phyloP scores from a whole-genome alignment of 1,140 invertebrate species.

The Lepidurus packardi region DNA sequence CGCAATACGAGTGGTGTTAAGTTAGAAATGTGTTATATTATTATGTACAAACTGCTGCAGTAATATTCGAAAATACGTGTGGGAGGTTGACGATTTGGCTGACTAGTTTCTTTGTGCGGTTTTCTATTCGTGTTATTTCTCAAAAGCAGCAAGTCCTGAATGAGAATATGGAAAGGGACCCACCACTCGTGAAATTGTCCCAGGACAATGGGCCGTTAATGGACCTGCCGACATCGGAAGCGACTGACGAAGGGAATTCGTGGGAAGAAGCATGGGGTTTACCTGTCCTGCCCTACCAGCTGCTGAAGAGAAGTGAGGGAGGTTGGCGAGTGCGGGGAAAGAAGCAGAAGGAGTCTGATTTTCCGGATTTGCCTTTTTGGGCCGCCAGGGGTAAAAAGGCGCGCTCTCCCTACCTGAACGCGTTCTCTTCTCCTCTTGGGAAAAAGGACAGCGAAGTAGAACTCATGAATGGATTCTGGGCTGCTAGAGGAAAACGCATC shows the following conservation, averaged over 20 bases:
- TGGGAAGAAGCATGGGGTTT: background rate
- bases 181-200: background rate
- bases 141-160: background rate
- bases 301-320: background rate
- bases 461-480: background rate
- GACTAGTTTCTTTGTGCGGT: background rate
- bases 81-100: too few species aligned
- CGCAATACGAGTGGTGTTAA: background rate
- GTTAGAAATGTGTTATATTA: background rate
- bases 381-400: constrained; percentile 42
- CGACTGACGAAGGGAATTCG: background rate
- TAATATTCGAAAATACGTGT: too few species aligned
- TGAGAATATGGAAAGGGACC: background rate
- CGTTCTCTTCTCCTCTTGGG: too few species aligned
- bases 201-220: background rate
- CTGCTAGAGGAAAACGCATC: constrained; percentile 36
- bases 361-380: constrained; percentile 38
- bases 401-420: background rate
- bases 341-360: background rate
- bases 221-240: background rate
- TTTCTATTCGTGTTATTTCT: background rate
- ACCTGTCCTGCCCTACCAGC: background rate
- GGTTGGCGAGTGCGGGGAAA: background rate
- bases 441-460: constrained; percentile 24
- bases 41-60: background rate